Conservation (phyloP, 2,113 vertebrate species). For the Xenopus tropicalis region DNA sequence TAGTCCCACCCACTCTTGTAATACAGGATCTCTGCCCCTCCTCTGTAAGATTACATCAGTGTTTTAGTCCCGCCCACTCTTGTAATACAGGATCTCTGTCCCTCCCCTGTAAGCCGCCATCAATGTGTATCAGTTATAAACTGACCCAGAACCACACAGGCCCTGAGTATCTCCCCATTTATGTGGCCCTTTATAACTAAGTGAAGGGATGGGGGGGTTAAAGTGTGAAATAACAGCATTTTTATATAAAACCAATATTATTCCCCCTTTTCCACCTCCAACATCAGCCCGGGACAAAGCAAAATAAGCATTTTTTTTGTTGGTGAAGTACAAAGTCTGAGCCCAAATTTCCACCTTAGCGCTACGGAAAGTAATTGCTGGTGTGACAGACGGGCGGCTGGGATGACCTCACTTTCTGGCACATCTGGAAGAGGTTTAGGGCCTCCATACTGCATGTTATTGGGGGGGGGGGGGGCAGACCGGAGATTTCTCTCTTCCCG, state of each 20-base stretch:
- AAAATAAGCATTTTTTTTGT: rapidly evolving
- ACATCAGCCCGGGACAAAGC: background rate
- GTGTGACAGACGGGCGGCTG: conserved; percentile 14
- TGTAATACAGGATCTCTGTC: too few species aligned
- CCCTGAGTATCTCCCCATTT: background rate
- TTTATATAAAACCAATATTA: background rate
- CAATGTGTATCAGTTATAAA: too few species aligned
- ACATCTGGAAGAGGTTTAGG: conserved; percentile 48
- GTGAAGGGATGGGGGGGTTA: too few species aligned
- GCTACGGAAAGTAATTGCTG: background rate
- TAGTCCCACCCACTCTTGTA: too few species aligned
- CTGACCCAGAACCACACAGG: too few species aligned
- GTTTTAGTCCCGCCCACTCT: too few species aligned
- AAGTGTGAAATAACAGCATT: too few species aligned
- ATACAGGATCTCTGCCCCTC: too few species aligned
- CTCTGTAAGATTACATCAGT: too few species aligned
- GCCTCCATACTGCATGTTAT: background rate
- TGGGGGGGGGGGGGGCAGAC: background rate
- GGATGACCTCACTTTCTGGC: conserved; percentile 32
- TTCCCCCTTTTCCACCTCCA: background rate
- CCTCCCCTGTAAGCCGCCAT: too few species aligned
- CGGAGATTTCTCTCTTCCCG: background rate
- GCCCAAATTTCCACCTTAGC: background rate
- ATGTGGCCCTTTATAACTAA: background rate
- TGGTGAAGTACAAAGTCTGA: background rate